Conservation (phyloP, 2,888 invertebrate genomes). For the Criorhina ranunculi region DNA sequence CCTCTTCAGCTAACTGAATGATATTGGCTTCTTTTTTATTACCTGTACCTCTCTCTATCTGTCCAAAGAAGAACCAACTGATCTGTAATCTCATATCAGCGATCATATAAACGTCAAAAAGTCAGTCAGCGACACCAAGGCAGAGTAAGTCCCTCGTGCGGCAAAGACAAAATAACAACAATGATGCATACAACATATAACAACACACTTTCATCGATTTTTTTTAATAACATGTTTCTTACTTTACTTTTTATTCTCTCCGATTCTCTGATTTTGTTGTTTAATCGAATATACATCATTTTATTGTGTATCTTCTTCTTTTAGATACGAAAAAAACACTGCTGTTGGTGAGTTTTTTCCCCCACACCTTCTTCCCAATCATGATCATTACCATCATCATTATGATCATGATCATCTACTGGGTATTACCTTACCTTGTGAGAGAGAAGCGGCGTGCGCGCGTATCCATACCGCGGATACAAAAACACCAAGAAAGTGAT, state of each 20-base stretch:
- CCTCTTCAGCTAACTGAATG: constrained; percentile 25
- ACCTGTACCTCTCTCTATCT: constrained; percentile 3
- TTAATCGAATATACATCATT: constrained; percentile 66
- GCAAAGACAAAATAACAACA: constrained; percentile 50
- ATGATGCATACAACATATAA: constrained; percentile 26
- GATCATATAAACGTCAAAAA: constrained; percentile 69
- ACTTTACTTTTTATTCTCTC: constrained; percentile 37
- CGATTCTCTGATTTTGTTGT: constrained; percentile 40
- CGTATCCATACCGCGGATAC: constrained; percentile 16
- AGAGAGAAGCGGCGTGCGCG: background rate
- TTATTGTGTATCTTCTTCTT: constrained; percentile 60
- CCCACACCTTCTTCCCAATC: constrained; percentile 12
- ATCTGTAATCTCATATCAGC: constrained; percentile 68
- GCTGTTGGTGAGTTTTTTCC: background rate
- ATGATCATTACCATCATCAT: constrained; percentile 51
- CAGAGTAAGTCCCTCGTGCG: constrained; percentile 1
- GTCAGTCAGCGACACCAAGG: constrained; percentile 58
- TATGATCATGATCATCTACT: constrained; percentile 35
- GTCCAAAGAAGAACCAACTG: constrained; percentile 1
- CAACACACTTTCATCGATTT: constrained; percentile 37
- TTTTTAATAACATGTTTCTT: constrained; percentile 44
- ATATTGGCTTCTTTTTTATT: background rate
- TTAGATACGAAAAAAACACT: background rate
- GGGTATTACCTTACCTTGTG: constrained; percentile 39
- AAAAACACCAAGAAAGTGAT: constrained; percentile 65